Evolutionary conservation across 2,888 invertebrate species (phyloP), one percentile per base, ranked within the genome.

Genomic region (Sinohyriopsis cumingii): DNA sequence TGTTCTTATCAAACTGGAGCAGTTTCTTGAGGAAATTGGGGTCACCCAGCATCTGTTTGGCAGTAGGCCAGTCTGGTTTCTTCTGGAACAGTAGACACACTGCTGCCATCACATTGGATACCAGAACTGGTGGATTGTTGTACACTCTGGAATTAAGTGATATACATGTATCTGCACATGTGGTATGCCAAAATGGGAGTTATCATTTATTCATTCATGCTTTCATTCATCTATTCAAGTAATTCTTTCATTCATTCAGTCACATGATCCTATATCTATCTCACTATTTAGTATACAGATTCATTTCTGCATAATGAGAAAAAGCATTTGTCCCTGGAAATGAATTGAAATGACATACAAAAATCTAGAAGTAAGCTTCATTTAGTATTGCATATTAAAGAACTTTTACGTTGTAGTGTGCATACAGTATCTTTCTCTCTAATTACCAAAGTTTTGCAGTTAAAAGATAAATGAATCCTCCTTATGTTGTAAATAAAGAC

Each of bases 11-110:
- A 78, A 88, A 87, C 66, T 85, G 85, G 28, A 87, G 80, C 33
- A 90, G 81, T 67, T 82, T 83, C 72, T 84, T 87, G 22, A 90
- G 83, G 77, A 90, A 90, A 74, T 85, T 81, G 9, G 86, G 81
- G 73, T 90, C 89, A 2, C 85, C 87, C 5, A 90, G 78, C 76
- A 90, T 82, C 66, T 81, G 81, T 71, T 88, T 89, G 45, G 89
- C 88, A 18, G 87, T 87, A 1, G 79, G 77, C 90, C 90, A 90
- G 71, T 88, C 88, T 12, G 89, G 85, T 73, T 88, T 89, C 75
- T 84, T 85, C 70, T 87, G 84, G 72, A 90, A 87, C 53, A 90
- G 83, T 6, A 89, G 82, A 76, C 89, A 88, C 54, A 90, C 89
- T 15, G 89, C 89, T 63, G 84, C 79, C 81, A 90, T 84, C 59